Evolutionary conservation across 2,797 vertebrate species (phyloP).

Genomic region (Sebastolobus alascanus): DNA sequence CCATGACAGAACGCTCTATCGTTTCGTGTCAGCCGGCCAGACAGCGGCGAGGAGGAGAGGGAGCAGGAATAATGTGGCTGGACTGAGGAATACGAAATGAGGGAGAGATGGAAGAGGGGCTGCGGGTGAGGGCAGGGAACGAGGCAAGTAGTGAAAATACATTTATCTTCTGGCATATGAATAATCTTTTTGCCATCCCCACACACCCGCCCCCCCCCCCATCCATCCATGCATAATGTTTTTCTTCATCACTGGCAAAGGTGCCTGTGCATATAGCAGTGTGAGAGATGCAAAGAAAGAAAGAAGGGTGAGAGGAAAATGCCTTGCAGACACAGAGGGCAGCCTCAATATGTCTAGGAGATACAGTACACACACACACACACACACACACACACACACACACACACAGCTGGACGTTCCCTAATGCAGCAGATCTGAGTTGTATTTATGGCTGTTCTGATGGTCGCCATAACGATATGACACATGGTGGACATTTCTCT

Average conservation of each 20-base stretch:
- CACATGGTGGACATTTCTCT: constrained; percentile 38
- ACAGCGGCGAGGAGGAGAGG: constrained; percentile 56
- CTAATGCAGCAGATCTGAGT: constrained; percentile 34
- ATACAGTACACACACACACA: constrained; percentile 1
- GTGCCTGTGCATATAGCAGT: constrained; percentile 54
- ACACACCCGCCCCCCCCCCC: not conserved
- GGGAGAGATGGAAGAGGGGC: constrained; percentile 37
- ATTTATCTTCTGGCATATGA: constrained; percentile 70
- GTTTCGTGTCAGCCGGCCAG: constrained; percentile 69
- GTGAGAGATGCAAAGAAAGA: constrained; percentile 28
- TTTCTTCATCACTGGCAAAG: constrained; percentile 69
- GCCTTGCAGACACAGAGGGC: constrained; percentile 31
- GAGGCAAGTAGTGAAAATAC: constrained; percentile 65
- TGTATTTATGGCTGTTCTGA: constrained; percentile 56
- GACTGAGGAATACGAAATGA: constrained; percentile 68
- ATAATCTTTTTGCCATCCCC: constrained; percentile 61
- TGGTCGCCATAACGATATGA: constrained; percentile 58
- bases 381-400: constrained; percentile 10
- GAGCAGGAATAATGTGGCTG: constrained; percentile 63
- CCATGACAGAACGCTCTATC: constrained; percentile 68
- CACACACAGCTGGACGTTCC: constrained; percentile 37
- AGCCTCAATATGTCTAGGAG: constrained; percentile 46
- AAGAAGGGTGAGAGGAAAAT: constrained; percentile 23
- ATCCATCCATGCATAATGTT: constrained; percentile 58
- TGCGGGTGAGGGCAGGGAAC: constrained; percentile 43